Evolutionary conservation across 2,888 invertebrate species (phyloP).

Genomic region (Volucella inflata): DNA sequence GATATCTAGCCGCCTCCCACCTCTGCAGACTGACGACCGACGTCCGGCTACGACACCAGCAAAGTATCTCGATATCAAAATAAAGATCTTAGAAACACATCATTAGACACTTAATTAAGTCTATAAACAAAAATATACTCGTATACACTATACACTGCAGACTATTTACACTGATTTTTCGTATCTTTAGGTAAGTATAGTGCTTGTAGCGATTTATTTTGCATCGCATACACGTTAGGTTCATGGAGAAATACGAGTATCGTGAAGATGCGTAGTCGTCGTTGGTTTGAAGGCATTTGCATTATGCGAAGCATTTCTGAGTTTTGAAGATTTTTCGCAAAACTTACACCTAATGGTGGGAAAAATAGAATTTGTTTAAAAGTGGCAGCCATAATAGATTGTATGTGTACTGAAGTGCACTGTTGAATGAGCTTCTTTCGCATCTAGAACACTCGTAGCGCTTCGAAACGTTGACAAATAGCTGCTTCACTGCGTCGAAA

Average conservation of each 20-base stretch:
- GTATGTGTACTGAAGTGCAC: not conserved
- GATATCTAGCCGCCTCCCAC: slow-evolving; percentile 1
- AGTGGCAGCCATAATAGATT: not conserved
- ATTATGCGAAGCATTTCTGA: slow-evolving; percentile 48
- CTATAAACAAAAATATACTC: slow-evolving; percentile 50
- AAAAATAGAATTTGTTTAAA: slow-evolving; percentile 1
- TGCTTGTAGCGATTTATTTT: too few species aligned
- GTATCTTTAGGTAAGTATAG: too few species aligned
- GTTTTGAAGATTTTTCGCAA: slow-evolving; percentile 40
- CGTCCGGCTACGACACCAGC: slow-evolving; percentile 27
- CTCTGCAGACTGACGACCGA: not conserved
- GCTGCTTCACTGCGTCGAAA: slow-evolving; percentile 35
- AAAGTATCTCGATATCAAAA: slow-evolving; percentile 48
- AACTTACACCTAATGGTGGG: slow-evolving; percentile 43
- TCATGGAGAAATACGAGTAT: slow-evolving; percentile 33
- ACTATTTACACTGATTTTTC: too few species aligned
- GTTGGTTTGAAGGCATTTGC: slow-evolving; percentile 23
- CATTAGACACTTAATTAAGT: slow-evolving; percentile 62
- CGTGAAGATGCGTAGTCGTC: not conserved
- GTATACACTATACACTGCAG: too few species aligned
- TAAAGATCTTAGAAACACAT: slow-evolving; percentile 49
- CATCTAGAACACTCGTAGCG: slow-evolving; percentile 5
- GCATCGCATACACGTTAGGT: not conserved
- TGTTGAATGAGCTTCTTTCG: not conserved
- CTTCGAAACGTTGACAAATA: slow-evolving; percentile 32